phyloP scores from a whole-genome alignment of 1,140 invertebrate genomes.

The Trichogramma pretiosum region DNA sequence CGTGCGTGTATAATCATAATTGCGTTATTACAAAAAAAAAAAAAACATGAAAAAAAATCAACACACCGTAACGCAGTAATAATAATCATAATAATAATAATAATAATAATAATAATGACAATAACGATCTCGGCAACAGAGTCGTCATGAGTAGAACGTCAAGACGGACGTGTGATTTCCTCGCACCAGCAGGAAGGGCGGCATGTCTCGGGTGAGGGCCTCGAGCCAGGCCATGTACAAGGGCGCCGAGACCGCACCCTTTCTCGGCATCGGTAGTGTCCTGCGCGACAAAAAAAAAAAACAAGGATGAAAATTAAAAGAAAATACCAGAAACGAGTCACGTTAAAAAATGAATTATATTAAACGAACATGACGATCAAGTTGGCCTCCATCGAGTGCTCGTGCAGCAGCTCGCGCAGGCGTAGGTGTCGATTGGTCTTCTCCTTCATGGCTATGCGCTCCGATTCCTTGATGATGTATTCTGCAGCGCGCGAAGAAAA shows the following conservation, averaged over 20 bases:
- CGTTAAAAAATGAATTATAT: constrained; percentile 8
- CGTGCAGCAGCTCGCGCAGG: constrained; percentile 73
- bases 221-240: constrained; percentile 94
- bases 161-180: constrained; percentile 94
- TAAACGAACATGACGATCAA: constrained; percentile 78
- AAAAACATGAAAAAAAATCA: too few relatives aligned
- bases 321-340: neutral
- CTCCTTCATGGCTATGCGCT: constrained; percentile 74
- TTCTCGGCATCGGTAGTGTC: constrained; percentile 87
- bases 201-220: constrained; percentile 78
- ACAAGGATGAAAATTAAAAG: too few relatives aligned
- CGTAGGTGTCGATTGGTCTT: constrained; percentile 87
- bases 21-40: too few relatives aligned
- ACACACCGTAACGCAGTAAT: too few relatives aligned
- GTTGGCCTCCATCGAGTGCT: constrained; percentile 76
- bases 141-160: constrained; percentile 91
- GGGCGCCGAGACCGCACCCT: constrained; percentile 76
- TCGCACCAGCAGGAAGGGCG: constrained; percentile 81
- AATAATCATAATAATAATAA: too few relatives aligned
- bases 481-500: constrained; percentile 50
- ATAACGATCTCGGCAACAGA: too few relatives aligned
- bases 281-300: too few relatives aligned
- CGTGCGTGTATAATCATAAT: too few relatives aligned
- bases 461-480: constrained; percentile 64
- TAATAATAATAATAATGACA: too few relatives aligned